Evolutionary conservation across 2,113 vertebrate genomes (phyloP), one percentile per base, ranked within the genome.

Genomic region (Dissostichus mawsoni): DNA sequence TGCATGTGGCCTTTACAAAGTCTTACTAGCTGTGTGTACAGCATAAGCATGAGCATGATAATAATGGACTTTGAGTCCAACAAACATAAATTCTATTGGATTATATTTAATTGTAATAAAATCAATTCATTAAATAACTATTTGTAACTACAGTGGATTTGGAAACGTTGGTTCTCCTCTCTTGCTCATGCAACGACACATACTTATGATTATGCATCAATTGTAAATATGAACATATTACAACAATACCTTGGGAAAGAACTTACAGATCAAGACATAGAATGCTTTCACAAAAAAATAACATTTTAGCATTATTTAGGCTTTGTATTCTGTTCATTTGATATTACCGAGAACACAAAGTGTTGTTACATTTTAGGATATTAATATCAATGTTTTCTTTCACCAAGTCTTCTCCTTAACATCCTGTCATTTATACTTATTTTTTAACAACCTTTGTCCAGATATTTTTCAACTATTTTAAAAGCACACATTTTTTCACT

Each of bases 1-100:
- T 94, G 91, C 93, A 93, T 94, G 93, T 94, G 92, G 93, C 91
- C 91, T 93, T 92, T 88, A 82, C 66, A 58, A 81, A 84, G 78
- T 92, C 83, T 79, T 87, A 90, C 74, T 84, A 87, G 88, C 87
- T 89, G 73, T 72, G 64, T 88, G 74, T 89, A 55, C 89, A 91
- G 87, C 88, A 45, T 82, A 65, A 87, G 92, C 93, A 92, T 94
- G 92, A 89, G 88, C 92, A 94, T 92, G 89, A 75, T 74, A 82
- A 84, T 75, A 83, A 62, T 76, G 76, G 86, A 81, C 71, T 58
- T 11, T 55, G 63, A 77, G 77, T 89, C 85, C 69, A 76, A 64
- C 36, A 74, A 80, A 80, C 72, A 71, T 56, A 36, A 67, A 84
- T 88, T 87, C 53, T 88, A 85, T 68, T 74, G 44, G 67, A 79